Conservation (phyloP, 1,140 invertebrate genomes). For the Druon quercuslanigerum region DNA sequence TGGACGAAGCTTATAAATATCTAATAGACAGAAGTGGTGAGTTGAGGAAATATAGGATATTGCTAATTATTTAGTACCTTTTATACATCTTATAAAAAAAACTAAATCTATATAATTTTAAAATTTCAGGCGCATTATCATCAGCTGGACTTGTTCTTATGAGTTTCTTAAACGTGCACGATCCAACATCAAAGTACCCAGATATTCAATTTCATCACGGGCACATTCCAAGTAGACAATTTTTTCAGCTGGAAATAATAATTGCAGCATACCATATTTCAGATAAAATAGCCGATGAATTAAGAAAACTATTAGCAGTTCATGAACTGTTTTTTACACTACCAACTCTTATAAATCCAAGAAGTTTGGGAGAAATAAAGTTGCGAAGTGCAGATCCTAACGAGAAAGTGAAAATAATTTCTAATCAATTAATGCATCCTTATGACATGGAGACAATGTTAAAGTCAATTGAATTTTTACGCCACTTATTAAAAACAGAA, state of each 20-base stretch:
- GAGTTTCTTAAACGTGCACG: constrained; percentile 60
- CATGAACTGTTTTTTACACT: constrained; percentile 60
- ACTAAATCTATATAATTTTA: too few species aligned
- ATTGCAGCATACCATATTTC: constrained; percentile 43
- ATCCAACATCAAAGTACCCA: constrained; percentile 60
- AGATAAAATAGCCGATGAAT: constrained; percentile 45
- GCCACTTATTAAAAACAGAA: too few species aligned
- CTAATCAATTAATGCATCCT: too few species aligned
- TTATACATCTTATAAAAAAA: too few species aligned
- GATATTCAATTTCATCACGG: constrained; percentile 59
- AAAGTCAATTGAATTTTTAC: too few species aligned
- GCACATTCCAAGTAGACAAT: constrained; percentile 46
- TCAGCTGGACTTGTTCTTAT: constrained; percentile 43
- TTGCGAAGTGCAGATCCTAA: constrained; percentile 78
- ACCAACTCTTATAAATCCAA: constrained; percentile 44
- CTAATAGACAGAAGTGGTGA: constrained; percentile 47
- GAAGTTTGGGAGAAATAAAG: constrained; percentile 75
- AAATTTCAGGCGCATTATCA: constrained; percentile 33
- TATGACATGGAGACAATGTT: too few species aligned
- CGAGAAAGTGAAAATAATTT: constrained; percentile 68
- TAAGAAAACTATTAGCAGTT: constrained; percentile 47
- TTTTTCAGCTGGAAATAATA: constrained; percentile 9
- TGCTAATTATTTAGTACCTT: too few species aligned
- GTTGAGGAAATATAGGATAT: not conserved
- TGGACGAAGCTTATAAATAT: constrained; percentile 61